Percentiles rank a stretch among this genome's conserved stretches.
These are phyloP conservation scores for Erpobdella octoculata DNA, from an alignment of 2,888 invertebrate species.

Conservation along the genomic window DNA sequence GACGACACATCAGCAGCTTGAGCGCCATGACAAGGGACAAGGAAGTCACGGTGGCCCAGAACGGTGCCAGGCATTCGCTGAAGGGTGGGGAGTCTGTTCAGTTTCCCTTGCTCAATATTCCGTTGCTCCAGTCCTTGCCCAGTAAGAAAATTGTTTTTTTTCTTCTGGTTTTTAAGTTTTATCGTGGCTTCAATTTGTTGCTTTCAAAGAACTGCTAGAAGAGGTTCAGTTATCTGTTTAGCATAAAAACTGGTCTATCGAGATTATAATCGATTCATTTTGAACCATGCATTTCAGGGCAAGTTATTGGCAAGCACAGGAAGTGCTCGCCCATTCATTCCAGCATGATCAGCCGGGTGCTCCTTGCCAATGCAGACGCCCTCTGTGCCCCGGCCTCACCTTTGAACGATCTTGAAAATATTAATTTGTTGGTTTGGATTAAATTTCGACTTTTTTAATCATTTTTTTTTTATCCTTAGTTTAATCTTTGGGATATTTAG, in stretches of 20 bases:
- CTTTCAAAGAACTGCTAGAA: too few relatives aligned
- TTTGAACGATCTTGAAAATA: slow-evolving; percentile 63
- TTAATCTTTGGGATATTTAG: neutral
- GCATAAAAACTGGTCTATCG: too few relatives aligned
- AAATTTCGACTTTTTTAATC: neutral
- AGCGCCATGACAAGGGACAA: slow-evolving; percentile 69
- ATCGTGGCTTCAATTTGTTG: too few relatives aligned
- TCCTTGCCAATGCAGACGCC: slow-evolving; percentile 89
- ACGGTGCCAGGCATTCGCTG: neutral
- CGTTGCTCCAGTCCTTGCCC: slow-evolving; percentile 23
- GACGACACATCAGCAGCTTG: slow-evolving; percentile 80
- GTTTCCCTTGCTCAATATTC: slow-evolving; percentile 25
- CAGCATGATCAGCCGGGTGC: slow-evolving; percentile 86
- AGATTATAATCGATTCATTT: too few relatives aligned
- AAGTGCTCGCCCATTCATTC: slow-evolving; percentile 20
- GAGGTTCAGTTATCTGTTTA: too few relatives aligned
- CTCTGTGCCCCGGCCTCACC: slow-evolving; percentile 92
- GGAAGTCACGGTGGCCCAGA: neutral
- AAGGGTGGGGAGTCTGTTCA: neutral
- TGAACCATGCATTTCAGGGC: neutral
- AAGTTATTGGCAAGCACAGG: slow-evolving; percentile 1
- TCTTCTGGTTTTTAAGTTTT: neutral
- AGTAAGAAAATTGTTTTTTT: neutral
- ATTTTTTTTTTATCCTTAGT: too few relatives aligned
- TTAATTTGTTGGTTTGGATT: slow-evolving; percentile 30